Base-by-base conservation (phyloP, 1,140 invertebrate species). In the Orius laevigatus region DNA sequence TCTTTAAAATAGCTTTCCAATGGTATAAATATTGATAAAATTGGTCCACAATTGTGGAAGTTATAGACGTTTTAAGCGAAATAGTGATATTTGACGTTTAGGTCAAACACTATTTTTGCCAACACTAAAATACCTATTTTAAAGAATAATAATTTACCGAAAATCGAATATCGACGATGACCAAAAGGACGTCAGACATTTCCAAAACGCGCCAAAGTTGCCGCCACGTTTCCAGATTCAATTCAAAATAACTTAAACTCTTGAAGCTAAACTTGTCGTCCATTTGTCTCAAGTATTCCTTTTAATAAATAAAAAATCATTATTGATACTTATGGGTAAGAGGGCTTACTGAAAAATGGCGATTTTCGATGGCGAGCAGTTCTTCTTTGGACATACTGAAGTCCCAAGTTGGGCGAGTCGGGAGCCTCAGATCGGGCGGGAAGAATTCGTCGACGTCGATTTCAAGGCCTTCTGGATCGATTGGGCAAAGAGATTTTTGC, bases 191-290 rank as follows among this genome's bases (percentile, higher is more conserved):
- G 57, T 94, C 89, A 5, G 84, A 85, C 72, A 91, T 89, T 65
- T 94, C 90, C 8, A 89, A 59, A 1, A 93, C 88, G 50, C 89
- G 69, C 90, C 90, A 93, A 34, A 94, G 62, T 59, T 94, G 90
- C 16, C 90, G 62, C 90, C 90, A 94, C 0, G 87, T 92, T 67
- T 94, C 89, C 53, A 93, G 63, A 66, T 94, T 94, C 31, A 92
- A 60, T 62, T 94, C 89, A 65, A 89, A 90, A 55, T 79, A 81
- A 61, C 79, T 81, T 8, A 82, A 56, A 2, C 72, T 64, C 31
- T 63, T 52, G 3, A 64, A 55, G 18, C 59, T 53, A 58, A 65
- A 69, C 45, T 65, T 61, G 19, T 60, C 60, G 56, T 74, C 67
- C 44, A 82, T 66, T 1, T 59, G 60, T 50, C 69, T 63, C 10